Base-by-base conservation (phyloP, 2,888 invertebrate species). In the Tetrapedia diversipes region DNA sequence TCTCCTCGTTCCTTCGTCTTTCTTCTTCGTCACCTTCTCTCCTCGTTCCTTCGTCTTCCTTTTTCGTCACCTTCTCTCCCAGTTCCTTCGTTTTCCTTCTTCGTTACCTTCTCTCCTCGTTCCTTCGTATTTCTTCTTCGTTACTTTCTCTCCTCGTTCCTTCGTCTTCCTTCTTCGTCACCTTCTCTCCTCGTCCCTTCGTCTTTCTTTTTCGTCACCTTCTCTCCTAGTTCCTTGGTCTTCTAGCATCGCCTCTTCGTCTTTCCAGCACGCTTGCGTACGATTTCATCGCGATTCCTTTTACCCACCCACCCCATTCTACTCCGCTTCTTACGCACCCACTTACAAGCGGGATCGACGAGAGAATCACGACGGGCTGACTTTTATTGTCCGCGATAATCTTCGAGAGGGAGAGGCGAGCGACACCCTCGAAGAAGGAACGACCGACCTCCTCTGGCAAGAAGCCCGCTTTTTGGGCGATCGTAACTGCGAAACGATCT, bases 321-420 rank as follows among this genome's bases (percentile, higher is more conserved):
- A n/a, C n/a, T n/a, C n/a, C n/a, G n/a, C n/a, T n/a, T n/a, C n/a
- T n/a, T n/a, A n/a, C n/a, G n/a, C 29, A 7, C 32, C 45, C 66
- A 41, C 49, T 27, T 39, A 43, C 34, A 29, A 64, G 53, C 51
- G 24, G 37, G 74, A 83, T 86, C 84, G 68, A 66, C 70, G 68
- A 27, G 45, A 19, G 66, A 82, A 76, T 79, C 81, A 79, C 79
- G 65, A 53, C 77, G 78, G 67, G 69, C 79, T 77, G 80, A 84
- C 84, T 86, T 82, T 81, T 81, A 82, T 81, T 74, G 79, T 78
- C 77, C 45, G 74, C 84, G 84, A 87, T 87, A 86, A 84, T 87
- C 83, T 83, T 79, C 64, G 39, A 67, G 27, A 43, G 24, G 74
- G 71, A 75, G 67, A 66, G 77, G 70, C 70, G 74, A 69, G 45